These are phyloP conservation scores for Aldabrachelys gigantea DNA, from an alignment of 2,113 vertebrate species.

Conservation along the genomic window DNA sequence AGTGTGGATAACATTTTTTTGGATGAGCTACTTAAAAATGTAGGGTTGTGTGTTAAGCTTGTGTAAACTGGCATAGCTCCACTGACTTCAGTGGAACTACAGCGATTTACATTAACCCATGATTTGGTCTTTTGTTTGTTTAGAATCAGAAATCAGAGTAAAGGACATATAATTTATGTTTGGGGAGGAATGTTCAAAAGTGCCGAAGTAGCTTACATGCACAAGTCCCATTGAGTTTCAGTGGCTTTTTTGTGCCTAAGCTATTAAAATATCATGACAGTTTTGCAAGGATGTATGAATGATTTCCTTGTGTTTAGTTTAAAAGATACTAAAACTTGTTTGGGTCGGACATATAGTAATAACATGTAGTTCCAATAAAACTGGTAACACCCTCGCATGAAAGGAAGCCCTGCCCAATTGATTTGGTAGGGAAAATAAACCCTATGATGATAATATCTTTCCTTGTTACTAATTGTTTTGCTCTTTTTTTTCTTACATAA, in stretches of 20 bases:
- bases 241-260: not conserved
- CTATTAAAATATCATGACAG: not conserved
- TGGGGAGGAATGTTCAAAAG: not conserved
- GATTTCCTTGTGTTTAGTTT: not conserved
- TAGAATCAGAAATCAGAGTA: not conserved
- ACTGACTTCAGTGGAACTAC: not conserved
- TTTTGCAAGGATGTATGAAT: not conserved
- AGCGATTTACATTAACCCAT: not conserved
- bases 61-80: not conserved
- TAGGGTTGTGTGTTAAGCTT: not conserved
- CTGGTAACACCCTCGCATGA: slow-evolving; percentile 23
- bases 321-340: slow-evolving; percentile 19
- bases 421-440: not conserved
- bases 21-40: not conserved
- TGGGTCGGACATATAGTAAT: not conserved
- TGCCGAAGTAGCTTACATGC: not conserved
- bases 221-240: not conserved
- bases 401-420: slow-evolving; percentile 4
- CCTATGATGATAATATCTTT: not conserved
- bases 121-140: not conserved
- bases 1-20: not conserved
- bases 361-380: not conserved
- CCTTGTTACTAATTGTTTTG: slow-evolving; percentile 55
- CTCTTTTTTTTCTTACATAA: slow-evolving; percentile 63
- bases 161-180: not conserved